Percentiles rank a stretch among this genome's conserved stretches.
phyloP scores from a whole-genome alignment of 2,888 invertebrate species.

The Alentia gelatinosa region DNA sequence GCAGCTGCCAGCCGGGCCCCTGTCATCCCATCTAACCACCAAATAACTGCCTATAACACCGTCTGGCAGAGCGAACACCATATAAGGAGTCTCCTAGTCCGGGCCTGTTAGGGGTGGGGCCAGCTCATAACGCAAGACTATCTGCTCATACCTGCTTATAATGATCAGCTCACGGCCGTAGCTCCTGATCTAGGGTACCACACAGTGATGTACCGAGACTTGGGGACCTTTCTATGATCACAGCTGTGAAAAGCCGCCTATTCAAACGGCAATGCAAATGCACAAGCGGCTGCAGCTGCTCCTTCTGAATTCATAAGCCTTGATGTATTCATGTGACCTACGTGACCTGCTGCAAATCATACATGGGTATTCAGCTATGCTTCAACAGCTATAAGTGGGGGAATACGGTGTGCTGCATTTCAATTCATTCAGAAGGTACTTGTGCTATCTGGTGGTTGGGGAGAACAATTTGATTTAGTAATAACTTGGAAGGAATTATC shows the following conservation, averaged over 20 bases:
- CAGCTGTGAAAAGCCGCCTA: not conserved
- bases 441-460: too few species aligned
- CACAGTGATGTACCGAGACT: not conserved
- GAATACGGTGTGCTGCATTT: too few species aligned
- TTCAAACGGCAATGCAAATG: not conserved
- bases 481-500: too few species aligned
- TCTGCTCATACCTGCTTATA: not conserved
- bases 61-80: not conserved
- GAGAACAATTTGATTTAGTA: too few species aligned
- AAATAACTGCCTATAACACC: not conserved
- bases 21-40: not conserved
- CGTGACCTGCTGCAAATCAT: too few species aligned
- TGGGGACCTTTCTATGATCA: too few species aligned
- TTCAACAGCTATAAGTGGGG: too few species aligned
- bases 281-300: not conserved
- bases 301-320: not conserved
- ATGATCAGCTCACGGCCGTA: not conserved
- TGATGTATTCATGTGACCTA: too few species aligned
- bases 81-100: not conserved
- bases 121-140: not conserved
- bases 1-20: not conserved
- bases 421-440: too few species aligned
- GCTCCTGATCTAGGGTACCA: not conserved
- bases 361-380: too few species aligned
- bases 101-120: not conserved